Evolutionary conservation across 2,113 vertebrate genomes (phyloP), one percentile per base, ranked within the genome.

Genomic region (Albula glossodonta): DNA sequence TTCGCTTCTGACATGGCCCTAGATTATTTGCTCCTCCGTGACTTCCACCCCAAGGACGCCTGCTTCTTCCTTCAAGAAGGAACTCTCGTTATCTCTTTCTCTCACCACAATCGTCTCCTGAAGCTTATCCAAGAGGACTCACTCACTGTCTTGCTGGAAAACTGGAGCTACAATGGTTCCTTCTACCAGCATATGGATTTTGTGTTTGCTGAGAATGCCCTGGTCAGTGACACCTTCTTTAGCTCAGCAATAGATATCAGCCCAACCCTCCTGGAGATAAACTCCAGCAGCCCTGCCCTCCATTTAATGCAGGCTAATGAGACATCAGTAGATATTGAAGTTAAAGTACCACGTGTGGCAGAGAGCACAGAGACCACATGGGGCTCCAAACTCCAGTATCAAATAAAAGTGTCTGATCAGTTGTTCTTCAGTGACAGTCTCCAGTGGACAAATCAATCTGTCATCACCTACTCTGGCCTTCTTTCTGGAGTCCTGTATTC

Each of bases 11-110:
- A 87, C 31, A 77, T 25, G 49, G 52, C 52, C n/a, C n/a, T 70
- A 11, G 86, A 87, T 81, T 56, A 81, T 60, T 77, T 87, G 84
- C 51, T 85, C 12, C 51, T 87, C 80, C 86, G 51, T 3, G 51
- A 87, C 83, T 87, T 87, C 51, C 25, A 22, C 53, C 56, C 82
- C 11, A 50, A 80, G n/a, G 86, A 84, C 12, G 82, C 82, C 74
- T 84, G 86, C 57, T 87, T 87, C 77, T 87, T 87, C 77, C 10
- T 57, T 22, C 83, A 53, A 70, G 83, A 87, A 53, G 78, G 86
- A 50, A 82, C 63, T 31, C 86, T 87, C 9, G 60, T 85, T 13
- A 81, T 84, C 50, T 85, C 83, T n/a, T 53, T 81, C 57, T n/a
- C 9, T 10, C 11, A 84, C 78, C 70, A 83, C 22, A 50, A 56